Base-by-base conservation (phyloP, 2,797 vertebrate genomes). In the Zenarchopterus dispar region DNA sequence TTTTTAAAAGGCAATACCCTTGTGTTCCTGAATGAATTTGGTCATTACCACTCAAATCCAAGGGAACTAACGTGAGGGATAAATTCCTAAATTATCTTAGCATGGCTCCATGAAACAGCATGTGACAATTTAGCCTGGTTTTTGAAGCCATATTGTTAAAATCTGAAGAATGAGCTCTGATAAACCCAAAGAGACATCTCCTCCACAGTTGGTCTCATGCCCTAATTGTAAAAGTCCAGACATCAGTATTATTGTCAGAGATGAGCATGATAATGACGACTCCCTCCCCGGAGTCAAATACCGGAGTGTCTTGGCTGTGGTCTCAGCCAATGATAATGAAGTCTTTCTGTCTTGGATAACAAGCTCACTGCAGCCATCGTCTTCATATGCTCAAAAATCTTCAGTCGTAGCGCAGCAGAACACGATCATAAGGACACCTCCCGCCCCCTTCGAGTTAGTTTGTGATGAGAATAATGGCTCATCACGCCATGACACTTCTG, bases 311-410 rank as follows among this genome's bases (percentile, higher is more conserved):
- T 67, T 49, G 44, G 68, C 67, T 69, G 79, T 31, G 49, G 68
- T 73, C 65, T 75, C 76, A 46, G 77, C 57, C 55, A 7, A 53
- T 52, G 73, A 75, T 86, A 87, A 87, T 83, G 70, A 89, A 87
- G 83, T 84, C 82, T 73, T 85, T 77, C 76, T 84, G 53, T 77
- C 67, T 77, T 26, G 51, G 68, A 70, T 80, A 80, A 85, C 77
- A 82, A 80, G 75, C n/a, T 4, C 42, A 68, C 49, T 60, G 36
- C 48, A 63, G 10, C 55, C 10, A 6, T 52, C 55, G 23, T 24
- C 15, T n/a, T 39, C 26, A 11, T 43, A 4, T 4, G 18, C 67
- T 45, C 62, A 53, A 77, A 19, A 64, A 64, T 65, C 72, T 58
- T 62, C 45, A 73, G 36, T n/a, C n/a, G n/a, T n/a, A n/a, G 24